Percentiles rank a stretch among this genome's conserved stretches.
Evolutionary conservation across 2,113 vertebrate genomes (phyloP).

Genomic region (Anolis sagrei): DNA sequence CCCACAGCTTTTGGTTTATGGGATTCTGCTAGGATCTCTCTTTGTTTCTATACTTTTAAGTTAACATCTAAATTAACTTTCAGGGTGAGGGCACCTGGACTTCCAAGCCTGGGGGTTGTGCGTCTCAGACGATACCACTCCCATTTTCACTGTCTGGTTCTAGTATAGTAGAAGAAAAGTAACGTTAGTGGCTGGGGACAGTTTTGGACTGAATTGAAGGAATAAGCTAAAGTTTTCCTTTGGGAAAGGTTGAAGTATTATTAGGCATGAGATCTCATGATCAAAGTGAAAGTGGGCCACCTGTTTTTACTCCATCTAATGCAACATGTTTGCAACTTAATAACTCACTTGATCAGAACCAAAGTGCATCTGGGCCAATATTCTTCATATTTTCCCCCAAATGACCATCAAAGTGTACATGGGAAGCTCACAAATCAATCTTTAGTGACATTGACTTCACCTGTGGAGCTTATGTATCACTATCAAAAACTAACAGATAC

Average conservation of each 20-base stretch:
- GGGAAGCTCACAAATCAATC: background rate
- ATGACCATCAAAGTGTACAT: background rate
- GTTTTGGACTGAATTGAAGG: background rate
- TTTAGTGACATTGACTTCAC: no score
- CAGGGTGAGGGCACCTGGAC: no score
- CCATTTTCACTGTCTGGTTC: background rate
- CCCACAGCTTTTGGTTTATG: no score
- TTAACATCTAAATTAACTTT: no score
- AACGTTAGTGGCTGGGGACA: background rate
- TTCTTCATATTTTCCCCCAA: background rate
- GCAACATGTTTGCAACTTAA: background rate
- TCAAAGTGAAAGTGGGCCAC: background rate
- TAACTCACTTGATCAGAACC: background rate
- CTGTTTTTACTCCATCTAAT: background rate
- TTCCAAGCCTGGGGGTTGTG: no score
- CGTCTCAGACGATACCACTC: no score
- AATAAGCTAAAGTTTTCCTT: background rate
- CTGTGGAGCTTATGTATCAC: no score
- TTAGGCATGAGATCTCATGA: background rate
- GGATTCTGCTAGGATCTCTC: no score
- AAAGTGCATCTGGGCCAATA: background rate
- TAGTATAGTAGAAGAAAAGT: background rate
- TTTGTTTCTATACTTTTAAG: no score
- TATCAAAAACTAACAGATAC: no score
- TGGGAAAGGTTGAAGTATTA: background rate